Evolutionary conservation across 2,113 vertebrate species (phyloP).

Genomic region (Vombatus ursinus): DNA sequence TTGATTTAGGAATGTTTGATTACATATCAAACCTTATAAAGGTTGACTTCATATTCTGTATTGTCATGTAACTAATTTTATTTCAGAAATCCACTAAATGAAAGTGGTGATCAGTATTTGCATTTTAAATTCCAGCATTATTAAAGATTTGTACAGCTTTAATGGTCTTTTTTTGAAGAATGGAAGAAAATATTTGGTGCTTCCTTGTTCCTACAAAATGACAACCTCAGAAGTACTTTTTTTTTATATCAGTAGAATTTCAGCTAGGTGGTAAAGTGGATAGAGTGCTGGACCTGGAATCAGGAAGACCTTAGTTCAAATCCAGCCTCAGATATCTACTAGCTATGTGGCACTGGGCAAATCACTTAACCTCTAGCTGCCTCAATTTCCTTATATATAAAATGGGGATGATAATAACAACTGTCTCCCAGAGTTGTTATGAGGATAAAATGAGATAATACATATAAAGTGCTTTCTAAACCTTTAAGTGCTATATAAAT

Average conservation of each 20-base stretch:
- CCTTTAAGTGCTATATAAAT: background rate
- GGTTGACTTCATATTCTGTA: slow-evolving; percentile 12
- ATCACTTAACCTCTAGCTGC: background rate
- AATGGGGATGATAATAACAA: background rate
- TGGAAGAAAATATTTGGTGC: background rate
- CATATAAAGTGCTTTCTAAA: background rate
- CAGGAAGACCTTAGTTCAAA: background rate
- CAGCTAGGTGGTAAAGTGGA: background rate
- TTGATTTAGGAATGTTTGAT: background rate
- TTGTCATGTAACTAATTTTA: slow-evolving; percentile 22
- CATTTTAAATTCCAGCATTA: too few relatives aligned
- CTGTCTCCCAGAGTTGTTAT: background rate
- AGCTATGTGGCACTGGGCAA: background rate
- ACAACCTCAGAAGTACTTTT: slow-evolving; percentile 16
- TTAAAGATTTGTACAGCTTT: background rate
- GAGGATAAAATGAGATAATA: background rate
- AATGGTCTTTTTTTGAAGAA: background rate
- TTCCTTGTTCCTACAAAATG: slow-evolving; percentile 5
- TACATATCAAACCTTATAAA: background rate
- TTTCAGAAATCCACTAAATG: slow-evolving; percentile 24
- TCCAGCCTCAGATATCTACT: background rate
- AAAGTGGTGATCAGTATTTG: background rate
- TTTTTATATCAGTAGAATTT: background rate
- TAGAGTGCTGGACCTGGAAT: background rate
- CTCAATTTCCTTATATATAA: background rate